phyloP scores from a whole-genome alignment of 2,888 invertebrate species.

The Calameuta idolon region DNA sequence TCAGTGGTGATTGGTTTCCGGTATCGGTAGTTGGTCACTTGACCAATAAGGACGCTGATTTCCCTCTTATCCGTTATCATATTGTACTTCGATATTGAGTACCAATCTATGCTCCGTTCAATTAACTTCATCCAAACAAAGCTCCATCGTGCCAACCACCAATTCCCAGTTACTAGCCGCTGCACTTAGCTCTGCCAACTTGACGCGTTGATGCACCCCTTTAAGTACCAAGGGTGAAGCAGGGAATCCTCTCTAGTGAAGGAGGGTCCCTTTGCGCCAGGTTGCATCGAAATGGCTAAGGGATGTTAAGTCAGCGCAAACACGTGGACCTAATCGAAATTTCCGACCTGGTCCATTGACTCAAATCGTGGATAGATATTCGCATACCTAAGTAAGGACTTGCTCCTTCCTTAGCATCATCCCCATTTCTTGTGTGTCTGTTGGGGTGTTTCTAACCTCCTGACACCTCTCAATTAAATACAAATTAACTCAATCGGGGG shows the following conservation, averaged over 20 bases:
- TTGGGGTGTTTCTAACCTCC: neutral
- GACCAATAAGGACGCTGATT: neutral
- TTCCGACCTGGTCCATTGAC: neutral
- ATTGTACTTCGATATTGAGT: neutral
- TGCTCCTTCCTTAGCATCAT: neutral
- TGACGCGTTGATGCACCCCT: neutral
- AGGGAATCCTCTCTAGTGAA: neutral
- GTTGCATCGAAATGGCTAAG: neutral
- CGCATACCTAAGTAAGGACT: neutral
- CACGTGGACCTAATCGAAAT: neutral
- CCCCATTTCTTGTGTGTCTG: neutral
- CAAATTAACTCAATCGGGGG: neutral
- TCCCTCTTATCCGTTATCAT: neutral
- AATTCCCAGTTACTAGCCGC: neutral
- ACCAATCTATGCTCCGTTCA: neutral
- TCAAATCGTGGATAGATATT: neutral
- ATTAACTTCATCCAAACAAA: neutral
- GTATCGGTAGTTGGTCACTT: neutral
- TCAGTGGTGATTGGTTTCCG: constrained; percentile 5
- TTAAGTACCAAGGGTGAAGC: neutral
- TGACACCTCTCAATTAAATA: neutral
- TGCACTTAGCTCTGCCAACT: neutral
- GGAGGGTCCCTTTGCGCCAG: neutral
- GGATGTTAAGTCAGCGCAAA: neutral
- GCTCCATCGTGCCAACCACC: neutral